phyloP scores from a whole-genome alignment of 2,797 vertebrate genomes.

The Eulemur rubriventer region DNA sequence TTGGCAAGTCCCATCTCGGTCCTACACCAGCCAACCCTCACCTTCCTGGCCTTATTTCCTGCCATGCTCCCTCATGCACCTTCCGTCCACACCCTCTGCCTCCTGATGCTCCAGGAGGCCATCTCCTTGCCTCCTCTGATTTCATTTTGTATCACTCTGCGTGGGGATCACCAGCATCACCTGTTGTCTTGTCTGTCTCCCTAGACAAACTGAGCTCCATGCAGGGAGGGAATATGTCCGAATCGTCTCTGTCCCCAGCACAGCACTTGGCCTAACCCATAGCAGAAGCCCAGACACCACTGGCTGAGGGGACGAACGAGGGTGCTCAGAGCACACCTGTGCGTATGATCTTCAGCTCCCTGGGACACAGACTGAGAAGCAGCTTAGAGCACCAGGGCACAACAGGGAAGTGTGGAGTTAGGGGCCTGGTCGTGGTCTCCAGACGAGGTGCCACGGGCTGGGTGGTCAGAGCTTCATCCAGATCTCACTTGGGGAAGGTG shows the following conservation, averaged over 20 bases:
- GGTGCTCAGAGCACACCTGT: fast-evolving
- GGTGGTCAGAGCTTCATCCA: background rate
- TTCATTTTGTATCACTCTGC: background rate
- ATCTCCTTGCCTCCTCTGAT: background rate
- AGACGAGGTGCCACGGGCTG: background rate
- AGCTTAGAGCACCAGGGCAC: background rate
- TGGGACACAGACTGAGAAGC: background rate
- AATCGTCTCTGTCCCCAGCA: background rate
- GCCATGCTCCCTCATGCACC: background rate
- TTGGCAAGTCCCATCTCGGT: background rate
- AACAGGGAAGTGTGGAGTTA: background rate
- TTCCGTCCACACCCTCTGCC: background rate
- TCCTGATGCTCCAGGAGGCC: background rate
- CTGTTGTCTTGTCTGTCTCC: background rate
- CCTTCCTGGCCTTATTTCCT: background rate
- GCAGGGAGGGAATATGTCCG: too few species aligned
- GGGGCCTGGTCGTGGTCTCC: background rate
- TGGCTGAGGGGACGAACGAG: background rate
- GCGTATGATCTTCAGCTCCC: background rate
- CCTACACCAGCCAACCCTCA: background rate
- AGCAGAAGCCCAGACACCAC: background rate
- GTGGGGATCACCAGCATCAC: background rate
- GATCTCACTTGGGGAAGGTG: background rate
- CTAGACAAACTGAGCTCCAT: background rate
- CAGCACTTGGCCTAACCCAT: background rate